These are phyloP conservation scores for Lithobius niger DNA, from an alignment of 1,140 invertebrate species.

Conservation along the genomic window DNA sequence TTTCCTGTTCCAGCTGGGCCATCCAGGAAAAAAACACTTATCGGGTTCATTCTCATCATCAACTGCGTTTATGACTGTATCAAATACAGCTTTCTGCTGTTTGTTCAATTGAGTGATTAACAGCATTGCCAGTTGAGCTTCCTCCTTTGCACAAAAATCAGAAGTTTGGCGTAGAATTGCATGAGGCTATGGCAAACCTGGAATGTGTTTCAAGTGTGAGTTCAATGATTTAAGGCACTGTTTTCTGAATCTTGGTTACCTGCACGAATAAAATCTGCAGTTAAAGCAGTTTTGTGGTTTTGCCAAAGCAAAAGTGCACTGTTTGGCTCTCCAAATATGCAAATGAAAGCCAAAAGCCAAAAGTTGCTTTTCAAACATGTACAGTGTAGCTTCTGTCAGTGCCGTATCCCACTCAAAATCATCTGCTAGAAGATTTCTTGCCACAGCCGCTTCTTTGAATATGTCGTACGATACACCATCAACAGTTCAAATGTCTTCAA, in stretches of 20 bases:
- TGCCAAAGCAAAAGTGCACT: not conserved
- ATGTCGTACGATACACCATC: too few relatives aligned
- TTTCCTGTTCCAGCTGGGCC: slow-evolving; percentile 3
- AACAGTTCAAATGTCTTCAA: not conserved
- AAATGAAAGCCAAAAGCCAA: not conserved
- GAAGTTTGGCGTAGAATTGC: not conserved
- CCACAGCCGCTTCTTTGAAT: too few relatives aligned
- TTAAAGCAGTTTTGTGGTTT: not conserved
- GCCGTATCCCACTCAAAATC: not conserved
- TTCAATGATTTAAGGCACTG: not conserved
- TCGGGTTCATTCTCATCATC: not conserved
- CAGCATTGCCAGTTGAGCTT: not conserved
- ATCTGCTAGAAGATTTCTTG: not conserved
- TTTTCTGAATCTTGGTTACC: not conserved
- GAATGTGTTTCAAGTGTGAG: too few relatives aligned
- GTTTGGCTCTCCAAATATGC: not conserved
- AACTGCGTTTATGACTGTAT: not conserved
- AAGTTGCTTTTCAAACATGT: not conserved
- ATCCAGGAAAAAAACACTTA: not conserved
- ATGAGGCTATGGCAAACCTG: too few relatives aligned
- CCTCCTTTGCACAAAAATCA: too few relatives aligned
- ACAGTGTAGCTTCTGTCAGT: not conserved
- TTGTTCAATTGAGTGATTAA: not conserved
- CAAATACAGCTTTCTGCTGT: not conserved
- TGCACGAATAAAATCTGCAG: not conserved